Evolutionary conservation across 2,797 vertebrate genomes (phyloP).

Genomic region (Falco concolor): DNA sequence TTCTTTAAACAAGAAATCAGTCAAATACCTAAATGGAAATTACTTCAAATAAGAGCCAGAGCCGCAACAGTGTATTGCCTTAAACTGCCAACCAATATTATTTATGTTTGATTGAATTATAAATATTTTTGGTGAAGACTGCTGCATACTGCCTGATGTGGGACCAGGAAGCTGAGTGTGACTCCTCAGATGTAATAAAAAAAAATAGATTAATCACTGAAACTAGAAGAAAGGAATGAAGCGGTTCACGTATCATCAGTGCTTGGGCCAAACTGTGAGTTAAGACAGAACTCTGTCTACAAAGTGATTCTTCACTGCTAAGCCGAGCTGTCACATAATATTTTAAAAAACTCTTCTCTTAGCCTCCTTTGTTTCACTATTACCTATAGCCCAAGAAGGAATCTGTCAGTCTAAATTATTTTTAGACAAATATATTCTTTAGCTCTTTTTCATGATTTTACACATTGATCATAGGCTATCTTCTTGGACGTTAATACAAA

Average conservation of each 20-base stretch:
- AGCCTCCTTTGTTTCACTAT: background rate
- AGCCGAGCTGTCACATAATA: background rate
- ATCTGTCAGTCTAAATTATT: background rate
- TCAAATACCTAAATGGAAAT: background rate
- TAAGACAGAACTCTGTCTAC: background rate
- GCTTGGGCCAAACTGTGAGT: background rate
- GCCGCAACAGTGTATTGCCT: background rate
- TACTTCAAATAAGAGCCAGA: constrained; percentile 22
- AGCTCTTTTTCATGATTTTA: background rate
- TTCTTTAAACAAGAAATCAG: background rate
- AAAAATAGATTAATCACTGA: background rate
- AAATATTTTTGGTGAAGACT: background rate
- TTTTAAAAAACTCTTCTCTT: background rate
- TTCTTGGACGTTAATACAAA: background rate
- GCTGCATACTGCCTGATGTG: background rate
- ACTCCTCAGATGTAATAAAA: background rate
- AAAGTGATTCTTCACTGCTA: background rate
- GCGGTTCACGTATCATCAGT: background rate
- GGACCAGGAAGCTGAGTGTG: background rate
- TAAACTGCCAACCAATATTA: background rate
- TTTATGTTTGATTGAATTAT: background rate
- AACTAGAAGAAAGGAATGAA: background rate
- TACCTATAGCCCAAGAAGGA: background rate
- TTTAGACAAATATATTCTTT: background rate
- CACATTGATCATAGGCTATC: background rate